Conservation (phyloP, 2,113 vertebrate species). For the Cochlearius cochlearius region DNA sequence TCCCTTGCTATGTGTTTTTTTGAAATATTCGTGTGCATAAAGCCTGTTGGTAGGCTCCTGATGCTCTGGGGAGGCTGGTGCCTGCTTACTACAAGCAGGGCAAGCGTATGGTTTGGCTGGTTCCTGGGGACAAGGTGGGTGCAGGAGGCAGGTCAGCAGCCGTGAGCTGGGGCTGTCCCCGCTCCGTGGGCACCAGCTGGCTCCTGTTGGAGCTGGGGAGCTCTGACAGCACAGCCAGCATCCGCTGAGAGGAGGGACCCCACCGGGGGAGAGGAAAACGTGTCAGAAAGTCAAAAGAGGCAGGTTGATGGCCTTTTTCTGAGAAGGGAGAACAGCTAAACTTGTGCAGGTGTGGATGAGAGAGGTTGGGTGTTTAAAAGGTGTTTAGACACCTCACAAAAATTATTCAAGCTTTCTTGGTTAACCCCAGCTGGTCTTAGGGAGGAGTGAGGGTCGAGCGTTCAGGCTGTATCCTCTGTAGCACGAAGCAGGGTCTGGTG, state of each 20-base stretch:
- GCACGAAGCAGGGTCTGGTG: background rate
- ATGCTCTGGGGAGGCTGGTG: background rate
- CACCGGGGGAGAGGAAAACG: background rate
- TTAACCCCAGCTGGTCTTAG: background rate
- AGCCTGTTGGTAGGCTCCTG: background rate
- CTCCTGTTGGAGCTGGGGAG: no score
- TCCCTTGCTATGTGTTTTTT: background rate
- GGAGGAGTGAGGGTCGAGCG: background rate
- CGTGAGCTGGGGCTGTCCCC: fast-evolving
- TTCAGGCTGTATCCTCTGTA: background rate
- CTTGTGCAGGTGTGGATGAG: background rate
- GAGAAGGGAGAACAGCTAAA: background rate
- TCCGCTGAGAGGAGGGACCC: background rate
- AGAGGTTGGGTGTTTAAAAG: background rate
- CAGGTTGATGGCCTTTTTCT: background rate
- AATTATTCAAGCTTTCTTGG: background rate
- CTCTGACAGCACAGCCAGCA: no score
- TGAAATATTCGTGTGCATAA: background rate
- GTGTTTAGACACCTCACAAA: background rate
- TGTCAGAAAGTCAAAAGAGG: background rate
- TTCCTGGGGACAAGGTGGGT: background rate
- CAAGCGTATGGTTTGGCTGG: background rate
- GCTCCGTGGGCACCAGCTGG: background rate
- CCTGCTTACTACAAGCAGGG: background rate
- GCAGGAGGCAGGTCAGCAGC: background rate